These are phyloP conservation scores for Scaptodrosophila lebanonensis DNA, from an alignment of 1,140 invertebrate species.

Conservation along the genomic window DNA sequence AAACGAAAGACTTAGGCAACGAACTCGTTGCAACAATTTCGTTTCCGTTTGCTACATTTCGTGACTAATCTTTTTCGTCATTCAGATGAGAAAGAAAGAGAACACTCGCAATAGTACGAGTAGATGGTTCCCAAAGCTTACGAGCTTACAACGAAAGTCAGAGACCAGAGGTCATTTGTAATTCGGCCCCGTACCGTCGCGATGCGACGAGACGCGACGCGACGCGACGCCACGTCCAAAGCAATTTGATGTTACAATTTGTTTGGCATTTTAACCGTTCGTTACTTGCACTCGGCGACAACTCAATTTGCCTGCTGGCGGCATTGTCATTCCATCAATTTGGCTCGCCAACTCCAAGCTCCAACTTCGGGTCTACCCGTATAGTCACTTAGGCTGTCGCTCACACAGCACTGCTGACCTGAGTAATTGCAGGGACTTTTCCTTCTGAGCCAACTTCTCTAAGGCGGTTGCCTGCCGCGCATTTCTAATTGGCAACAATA, in stretches of 20 bases:
- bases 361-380: neutral
- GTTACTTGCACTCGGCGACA: slow-evolving; percentile 23
- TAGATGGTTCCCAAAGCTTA: too few species aligned
- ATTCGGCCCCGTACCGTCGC: too few species aligned
- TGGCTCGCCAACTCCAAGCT: slow-evolving; percentile 5
- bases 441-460: too few species aligned
- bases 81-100: too few species aligned
- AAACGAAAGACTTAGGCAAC: slow-evolving; percentile 60
- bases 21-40: slow-evolving; percentile 32
- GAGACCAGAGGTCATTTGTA: slow-evolving; percentile 57
- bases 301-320: slow-evolving; percentile 46
- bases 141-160: slow-evolving; percentile 31
- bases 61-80: slow-evolving; percentile 58
- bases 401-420: too few species aligned
- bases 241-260: slow-evolving; percentile 68
- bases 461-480: neutral
- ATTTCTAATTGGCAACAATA: too few species aligned
- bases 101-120: too few species aligned
- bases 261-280: too few species aligned
- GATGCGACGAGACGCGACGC: too few species aligned
- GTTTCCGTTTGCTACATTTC: slow-evolving; percentile 47
- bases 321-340: slow-evolving; percentile 2
- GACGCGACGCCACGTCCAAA: too few species aligned
- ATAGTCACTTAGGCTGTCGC: neutral
- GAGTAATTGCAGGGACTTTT: too few species aligned